Evolutionary conservation across 1,140 invertebrate species (phyloP), one percentile per base, ranked within the genome.

Genomic region (Trachelipus rathkii): DNA sequence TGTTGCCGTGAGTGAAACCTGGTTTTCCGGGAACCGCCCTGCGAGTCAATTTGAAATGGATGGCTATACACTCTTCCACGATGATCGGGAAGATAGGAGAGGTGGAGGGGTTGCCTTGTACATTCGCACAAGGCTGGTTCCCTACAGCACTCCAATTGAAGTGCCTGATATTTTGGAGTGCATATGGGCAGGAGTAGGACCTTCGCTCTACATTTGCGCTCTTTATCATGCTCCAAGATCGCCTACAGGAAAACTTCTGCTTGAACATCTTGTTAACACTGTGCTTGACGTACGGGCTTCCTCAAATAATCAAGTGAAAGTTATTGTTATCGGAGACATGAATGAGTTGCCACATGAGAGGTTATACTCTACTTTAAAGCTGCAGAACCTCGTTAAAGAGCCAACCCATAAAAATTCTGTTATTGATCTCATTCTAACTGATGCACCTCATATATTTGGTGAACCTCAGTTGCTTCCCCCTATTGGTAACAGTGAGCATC

Each of bases 31-130:
- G n/a, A 78, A 53, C 13, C 74, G 72, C 6, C 79, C 79, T 45
- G 79, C 79, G 0, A 50, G 19, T 33, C 60, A 77, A 5, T 77
- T 72, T 66, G 24, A 44, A 15, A 66, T 78, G 15, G 70, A 67
- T 13, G 75, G 77, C 15, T 81, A 81, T 72, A 33, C 66, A 19
- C 72, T 81, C 72, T 81, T 81, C 50, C 72, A 78, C 76, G 79
- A 78, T 60, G 79, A 81, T 44, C 46, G 79, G 50, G 79, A 78
- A 71, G 75, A 72, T 21, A 67, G 73, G 33, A 60, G 73, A 43
- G 79, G 79, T n/a, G 79, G 79, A 7, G 79, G 79, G 15, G 79
- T 78, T 19, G 79, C 79, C 11, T 72, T 81, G 19, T 81, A 81
- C 69, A 77, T 68, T 21, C 66, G 68, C 43, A 75, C 73, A 0